Evolutionary conservation across 1,140 invertebrate genomes (phyloP), one percentile per base, ranked within the genome.

Genomic region (Adoxophyes honmai): DNA sequence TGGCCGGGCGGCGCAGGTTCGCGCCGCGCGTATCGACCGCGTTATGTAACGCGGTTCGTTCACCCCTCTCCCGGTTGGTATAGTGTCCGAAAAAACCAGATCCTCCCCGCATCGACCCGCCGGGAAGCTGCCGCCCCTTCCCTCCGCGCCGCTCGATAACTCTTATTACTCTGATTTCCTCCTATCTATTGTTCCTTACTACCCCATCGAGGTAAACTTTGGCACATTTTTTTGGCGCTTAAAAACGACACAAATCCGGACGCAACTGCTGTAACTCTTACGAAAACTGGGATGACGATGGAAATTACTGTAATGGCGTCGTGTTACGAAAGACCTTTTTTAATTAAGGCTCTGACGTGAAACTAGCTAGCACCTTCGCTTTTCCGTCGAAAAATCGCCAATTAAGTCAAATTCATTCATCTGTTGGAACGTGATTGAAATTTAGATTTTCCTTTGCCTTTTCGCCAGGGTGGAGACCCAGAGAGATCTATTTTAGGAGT

Each of bases 41-140:
- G 69, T 88, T 86, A 88, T 78, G 73, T 88, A 88, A 88, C 82
- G 66, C 66, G 71, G 85, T 83, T 84, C 82, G 82, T 88, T 88
- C 82, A 88, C 85, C 85, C 84, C 80, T 73, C 81, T 73, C 81
- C 75, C 74, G 68, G 67, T 68, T 84, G 80, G 81, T 84, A 86
- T 82, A 84, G 74, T 88, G 82, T 85, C 85, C 83, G 85, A 88
- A 88, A 88, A 88, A 88, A 85, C 83, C 78, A 88, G 80, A 86
- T 85, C 81, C 76, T 64, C 73, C 73, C 66, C 64, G 68, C 73
- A 88, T 88, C 83, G 85, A 88, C 76, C 70, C 60, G 62, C 77
- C 70, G 73, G 80, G 70, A 71, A 66, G 60, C 60, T 37, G 60
- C 68, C 71, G 61, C 66, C 71, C 71, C 67, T 68, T 71, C 21